These are phyloP conservation scores for Luperina nickerlii DNA, from an alignment of 2,888 invertebrate genomes.

Conservation along the genomic window DNA sequence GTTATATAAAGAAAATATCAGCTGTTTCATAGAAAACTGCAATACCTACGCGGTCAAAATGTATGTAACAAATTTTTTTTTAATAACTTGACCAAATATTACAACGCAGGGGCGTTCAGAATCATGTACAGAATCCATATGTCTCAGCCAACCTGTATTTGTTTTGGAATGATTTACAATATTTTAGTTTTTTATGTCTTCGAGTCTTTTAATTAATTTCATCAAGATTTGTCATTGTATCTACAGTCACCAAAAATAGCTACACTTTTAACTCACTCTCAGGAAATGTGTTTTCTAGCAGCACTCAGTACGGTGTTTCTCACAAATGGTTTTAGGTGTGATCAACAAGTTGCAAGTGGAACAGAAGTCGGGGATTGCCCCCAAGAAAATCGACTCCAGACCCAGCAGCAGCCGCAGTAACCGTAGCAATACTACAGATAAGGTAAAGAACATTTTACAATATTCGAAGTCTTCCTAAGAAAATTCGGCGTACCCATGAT, in stretches of 20 bases:
- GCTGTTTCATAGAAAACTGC: background rate
- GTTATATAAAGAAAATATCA: background rate
- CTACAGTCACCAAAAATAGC: conserved; percentile 3
- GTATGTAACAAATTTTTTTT: no score
- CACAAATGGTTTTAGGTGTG: conserved; percentile 76
- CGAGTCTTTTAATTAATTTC: background rate
- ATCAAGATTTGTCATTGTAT: background rate
- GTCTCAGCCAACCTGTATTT: background rate
- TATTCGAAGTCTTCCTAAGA: background rate
- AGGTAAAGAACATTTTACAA: conserved; percentile 68
- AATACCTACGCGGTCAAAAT: background rate
- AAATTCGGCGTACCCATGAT: background rate
- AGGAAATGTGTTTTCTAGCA: conserved; percentile 11
- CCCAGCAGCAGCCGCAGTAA: conserved; percentile 82
- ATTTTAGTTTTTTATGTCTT: background rate
- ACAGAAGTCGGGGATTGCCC: conserved; percentile 75
- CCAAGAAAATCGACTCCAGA: conserved; percentile 79
- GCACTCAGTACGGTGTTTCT: conserved; percentile 42
- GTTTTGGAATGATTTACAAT: background rate
- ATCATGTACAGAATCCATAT: background rate
- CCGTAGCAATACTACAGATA: conserved; percentile 77
- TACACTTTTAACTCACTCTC: conserved; percentile 23
- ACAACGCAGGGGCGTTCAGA: no score
- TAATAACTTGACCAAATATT: no score
- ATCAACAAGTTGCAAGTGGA: conserved; percentile 85